A percentile compares a stretch with the other conserved stretches of the same genome.
These are phyloP conservation scores for Lerista edwardsae DNA, from an alignment of 2,797 vertebrate species.

Conservation along the genomic window DNA sequence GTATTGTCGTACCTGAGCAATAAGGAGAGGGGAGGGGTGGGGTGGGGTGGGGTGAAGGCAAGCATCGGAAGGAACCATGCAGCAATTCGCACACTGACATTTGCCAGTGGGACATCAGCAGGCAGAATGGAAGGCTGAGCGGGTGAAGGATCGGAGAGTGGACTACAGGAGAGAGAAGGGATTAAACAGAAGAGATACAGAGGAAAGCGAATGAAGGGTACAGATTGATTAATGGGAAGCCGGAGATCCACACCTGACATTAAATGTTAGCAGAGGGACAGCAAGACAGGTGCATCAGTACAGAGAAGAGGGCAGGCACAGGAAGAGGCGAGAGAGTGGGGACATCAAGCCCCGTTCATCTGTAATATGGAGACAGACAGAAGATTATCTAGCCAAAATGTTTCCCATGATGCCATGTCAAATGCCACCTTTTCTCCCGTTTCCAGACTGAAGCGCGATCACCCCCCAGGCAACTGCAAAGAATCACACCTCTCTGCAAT, in stretches of 20 bases:
- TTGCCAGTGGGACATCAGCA: not conserved
- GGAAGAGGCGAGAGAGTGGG: not conserved
- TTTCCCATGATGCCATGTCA: not conserved
- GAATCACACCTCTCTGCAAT: not conserved
- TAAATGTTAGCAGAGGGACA: not conserved
- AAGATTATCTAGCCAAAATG: not conserved
- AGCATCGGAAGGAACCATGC: not conserved
- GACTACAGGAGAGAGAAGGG: not conserved
- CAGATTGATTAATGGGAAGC: not conserved
- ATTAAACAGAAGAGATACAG: too few species aligned
- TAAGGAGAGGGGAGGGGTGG: not conserved
- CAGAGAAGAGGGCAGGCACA: not conserved
- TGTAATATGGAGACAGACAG: not conserved
- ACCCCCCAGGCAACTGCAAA: not conserved
- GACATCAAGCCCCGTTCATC: not conserved
- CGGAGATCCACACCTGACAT: not conserved
- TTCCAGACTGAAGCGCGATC: not conserved
- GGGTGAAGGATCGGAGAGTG: not conserved
- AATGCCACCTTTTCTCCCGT: not conserved
- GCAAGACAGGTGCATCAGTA: not conserved
- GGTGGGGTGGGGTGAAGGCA: not conserved
- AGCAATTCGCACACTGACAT: slow-evolving; percentile 5
- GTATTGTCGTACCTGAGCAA: not conserved
- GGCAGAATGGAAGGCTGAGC: not conserved
- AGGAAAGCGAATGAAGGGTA: not conserved